A percentile compares a stretch with the other conserved stretches of the same genome.
Conservation (phyloP, 2,797 vertebrate genomes). For the Pangasius mekongensis region DNA sequence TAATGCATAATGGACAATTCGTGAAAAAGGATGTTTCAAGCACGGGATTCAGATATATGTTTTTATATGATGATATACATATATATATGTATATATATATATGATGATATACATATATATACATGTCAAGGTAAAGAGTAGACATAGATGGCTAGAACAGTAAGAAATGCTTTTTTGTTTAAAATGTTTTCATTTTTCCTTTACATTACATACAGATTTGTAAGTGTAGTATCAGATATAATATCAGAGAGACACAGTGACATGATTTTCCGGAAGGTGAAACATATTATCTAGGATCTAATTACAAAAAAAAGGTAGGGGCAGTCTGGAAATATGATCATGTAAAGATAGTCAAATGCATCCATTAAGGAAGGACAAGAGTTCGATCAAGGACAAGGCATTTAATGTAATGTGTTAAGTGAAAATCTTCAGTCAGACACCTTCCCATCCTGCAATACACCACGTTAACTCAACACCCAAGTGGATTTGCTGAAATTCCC, state of each 20-base stretch:
- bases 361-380: conserved; percentile 26
- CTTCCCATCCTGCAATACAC: not conserved
- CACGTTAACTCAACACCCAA: not conserved
- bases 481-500: conserved; percentile 6
- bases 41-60: not conserved
- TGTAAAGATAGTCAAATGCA: conserved; percentile 1
- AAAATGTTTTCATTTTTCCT: not conserved
- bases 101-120: no score
- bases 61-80: no score
- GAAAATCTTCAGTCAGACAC: not conserved
- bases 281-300: not conserved
- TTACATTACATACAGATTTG: not conserved
- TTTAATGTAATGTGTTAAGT: conserved; percentile 11
- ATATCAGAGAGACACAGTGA: not conserved
- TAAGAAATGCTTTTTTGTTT: not conserved
- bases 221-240: not conserved
- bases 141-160: not conserved
- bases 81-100: no score
- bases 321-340: not conserved
- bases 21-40: not conserved
- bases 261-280: not conserved
- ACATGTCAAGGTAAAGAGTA: not conserved
- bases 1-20: not conserved
- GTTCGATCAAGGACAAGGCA: conserved; percentile 10
- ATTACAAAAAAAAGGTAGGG: not conserved